phyloP scores from a whole-genome alignment of 1,140 invertebrate genomes.

The Drosophila fuyamai region DNA sequence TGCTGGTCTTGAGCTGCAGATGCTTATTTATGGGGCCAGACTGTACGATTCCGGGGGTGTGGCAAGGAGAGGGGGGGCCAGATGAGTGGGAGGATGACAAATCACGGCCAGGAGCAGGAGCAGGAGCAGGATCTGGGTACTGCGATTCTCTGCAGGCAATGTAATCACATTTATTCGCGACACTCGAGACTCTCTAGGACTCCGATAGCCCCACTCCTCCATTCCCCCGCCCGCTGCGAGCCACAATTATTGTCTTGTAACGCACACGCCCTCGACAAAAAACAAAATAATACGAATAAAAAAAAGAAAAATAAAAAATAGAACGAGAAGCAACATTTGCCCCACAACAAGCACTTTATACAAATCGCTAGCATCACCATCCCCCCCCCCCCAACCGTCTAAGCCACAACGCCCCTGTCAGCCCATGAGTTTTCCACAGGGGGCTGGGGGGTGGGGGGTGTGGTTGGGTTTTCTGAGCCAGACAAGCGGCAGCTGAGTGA shows the following conservation, averaged over 20 bases:
- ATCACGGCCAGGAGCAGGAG: conserved; percentile 55
- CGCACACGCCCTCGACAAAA: conserved; percentile 47
- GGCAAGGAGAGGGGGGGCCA: neutral
- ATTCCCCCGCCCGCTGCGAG: conserved; percentile 11
- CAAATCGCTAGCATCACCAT: conserved; percentile 50
- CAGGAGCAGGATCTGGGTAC: neutral
- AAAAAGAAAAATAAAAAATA: conserved; percentile 10
- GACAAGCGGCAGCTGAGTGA: conserved; percentile 39
- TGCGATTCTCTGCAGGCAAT: conserved; percentile 39
- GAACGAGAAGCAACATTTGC: conserved; percentile 9
- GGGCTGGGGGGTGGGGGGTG: too few species aligned
- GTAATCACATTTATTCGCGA: conserved; percentile 80
- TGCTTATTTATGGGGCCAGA: conserved; percentile 67
- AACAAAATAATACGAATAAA: conserved; percentile 2
- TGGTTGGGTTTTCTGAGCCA: neutral
- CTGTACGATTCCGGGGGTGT: neutral
- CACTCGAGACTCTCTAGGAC: conserved; percentile 55
- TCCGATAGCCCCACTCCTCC: conserved; percentile 2
- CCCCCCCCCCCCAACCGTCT: neutral
- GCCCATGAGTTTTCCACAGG: too few species aligned
- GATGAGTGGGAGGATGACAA: conserved; percentile 60
- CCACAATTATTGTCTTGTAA: conserved; percentile 77
- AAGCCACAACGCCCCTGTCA: conserved; percentile 6
- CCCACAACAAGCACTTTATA: conserved; percentile 56
- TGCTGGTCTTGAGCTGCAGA: conserved; percentile 40